Evolutionary conservation across 2,797 vertebrate genomes (phyloP).

Genomic region (Eleutherodactylus coqui): DNA sequence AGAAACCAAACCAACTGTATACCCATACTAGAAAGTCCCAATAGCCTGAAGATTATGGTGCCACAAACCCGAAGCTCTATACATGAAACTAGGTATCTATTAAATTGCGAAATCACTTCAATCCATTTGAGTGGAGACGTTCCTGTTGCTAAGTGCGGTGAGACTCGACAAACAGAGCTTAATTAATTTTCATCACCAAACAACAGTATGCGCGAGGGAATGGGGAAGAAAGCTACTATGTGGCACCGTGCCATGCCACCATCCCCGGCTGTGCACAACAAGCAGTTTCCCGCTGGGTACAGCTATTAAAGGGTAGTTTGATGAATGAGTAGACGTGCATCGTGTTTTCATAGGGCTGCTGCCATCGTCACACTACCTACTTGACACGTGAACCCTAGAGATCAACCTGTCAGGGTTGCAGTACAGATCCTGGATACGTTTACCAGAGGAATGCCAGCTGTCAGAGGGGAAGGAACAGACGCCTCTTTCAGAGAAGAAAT

Average conservation of each 20-base stretch:
- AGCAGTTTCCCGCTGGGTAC: not conserved
- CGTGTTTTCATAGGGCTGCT: conserved; percentile 11
- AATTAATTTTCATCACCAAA: conserved; percentile 36
- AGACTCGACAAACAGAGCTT: not conserved
- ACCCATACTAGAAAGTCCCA: not conserved
- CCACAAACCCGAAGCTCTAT: not conserved
- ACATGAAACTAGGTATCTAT: not conserved
- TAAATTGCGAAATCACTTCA: not conserved
- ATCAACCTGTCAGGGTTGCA: conserved; percentile 34
- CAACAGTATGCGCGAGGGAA: not conserved
- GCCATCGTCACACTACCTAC: conserved; percentile 2
- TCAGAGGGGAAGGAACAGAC: conserved; percentile 39
- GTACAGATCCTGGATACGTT: not conserved
- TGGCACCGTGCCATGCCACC: not conserved
- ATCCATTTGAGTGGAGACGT: not conserved
- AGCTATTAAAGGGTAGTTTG: conserved; percentile 16
- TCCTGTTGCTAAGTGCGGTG: not conserved
- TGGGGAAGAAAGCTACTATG: not conserved
- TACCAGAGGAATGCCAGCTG: conserved; percentile 59
- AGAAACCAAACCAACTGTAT: not conserved
- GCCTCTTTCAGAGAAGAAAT: conserved; percentile 35
- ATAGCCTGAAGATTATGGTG: not conserved
- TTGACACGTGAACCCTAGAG: conserved; percentile 40
- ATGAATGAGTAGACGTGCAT: conserved; percentile 3
- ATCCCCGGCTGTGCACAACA: not conserved